Conservation (phyloP, 2,113 vertebrate species). For the Tyrannus savana region DNA sequence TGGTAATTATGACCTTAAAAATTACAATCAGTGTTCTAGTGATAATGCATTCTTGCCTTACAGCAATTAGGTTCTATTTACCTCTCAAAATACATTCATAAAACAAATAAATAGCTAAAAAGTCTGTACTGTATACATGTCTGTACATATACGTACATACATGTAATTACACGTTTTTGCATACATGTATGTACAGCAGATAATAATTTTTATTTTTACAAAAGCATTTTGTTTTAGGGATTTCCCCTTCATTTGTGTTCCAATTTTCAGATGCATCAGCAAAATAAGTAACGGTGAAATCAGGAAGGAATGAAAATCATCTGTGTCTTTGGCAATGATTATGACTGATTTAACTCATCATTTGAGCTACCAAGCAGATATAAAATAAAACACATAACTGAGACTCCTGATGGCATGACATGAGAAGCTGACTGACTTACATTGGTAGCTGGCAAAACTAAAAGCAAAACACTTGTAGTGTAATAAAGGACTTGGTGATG, state of each 20-base stretch:
- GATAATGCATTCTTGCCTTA: not conserved
- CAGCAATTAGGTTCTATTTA: not conserved
- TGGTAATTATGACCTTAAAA: not conserved
- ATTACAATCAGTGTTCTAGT: not conserved
- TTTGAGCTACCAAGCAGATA: not conserved
- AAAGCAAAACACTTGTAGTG: not conserved
- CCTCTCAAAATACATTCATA: not conserved
- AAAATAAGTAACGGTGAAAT: not conserved
- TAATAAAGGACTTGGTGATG: not conserved
- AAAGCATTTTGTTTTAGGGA: not conserved
- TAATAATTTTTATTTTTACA: not conserved
- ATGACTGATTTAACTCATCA: not conserved
- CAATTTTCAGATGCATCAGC: not conserved
- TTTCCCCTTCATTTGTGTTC: not conserved
- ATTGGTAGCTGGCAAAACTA: not conserved
- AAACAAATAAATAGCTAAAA: not conserved
- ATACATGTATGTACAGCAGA: not conserved
- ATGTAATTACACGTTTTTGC: too few species aligned
- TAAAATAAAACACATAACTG: not conserved
- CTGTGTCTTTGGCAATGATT: not conserved
- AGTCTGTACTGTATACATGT: not conserved
- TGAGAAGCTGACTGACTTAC: not conserved
- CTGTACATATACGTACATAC: not conserved
- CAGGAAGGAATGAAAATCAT: not conserved
- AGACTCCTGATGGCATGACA: not conserved